Conservation (phyloP, 2,888 invertebrate genomes). For the Meganola albula region DNA sequence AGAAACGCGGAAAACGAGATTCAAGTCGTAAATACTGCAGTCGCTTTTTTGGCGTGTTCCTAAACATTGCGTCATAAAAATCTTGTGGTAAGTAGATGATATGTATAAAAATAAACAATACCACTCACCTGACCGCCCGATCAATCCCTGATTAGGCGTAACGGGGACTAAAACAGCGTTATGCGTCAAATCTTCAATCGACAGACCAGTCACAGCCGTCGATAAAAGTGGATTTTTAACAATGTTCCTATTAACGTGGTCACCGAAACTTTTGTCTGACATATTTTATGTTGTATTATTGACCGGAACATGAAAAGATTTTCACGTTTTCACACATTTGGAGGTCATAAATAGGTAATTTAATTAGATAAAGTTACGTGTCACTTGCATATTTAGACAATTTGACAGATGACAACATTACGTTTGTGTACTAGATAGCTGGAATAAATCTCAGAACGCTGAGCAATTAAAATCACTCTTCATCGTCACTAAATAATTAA, state of each 20-base stretch:
- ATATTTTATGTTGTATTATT: conserved; percentile 44
- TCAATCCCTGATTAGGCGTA: conserved; percentile 54
- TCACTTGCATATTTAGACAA: conserved; percentile 72
- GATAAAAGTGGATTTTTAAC: conserved; percentile 84
- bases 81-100: conserved; percentile 33
- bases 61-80: conserved; percentile 40
- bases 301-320: conserved; percentile 53
- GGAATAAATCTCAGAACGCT: no score
- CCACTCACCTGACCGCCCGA: conserved; percentile 63
- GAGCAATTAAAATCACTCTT: no score
- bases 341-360: conserved; percentile 71
- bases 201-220: conserved; percentile 83
- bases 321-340: conserved; percentile 69
- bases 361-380: conserved; percentile 73
- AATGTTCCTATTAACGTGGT: conserved; percentile 57
- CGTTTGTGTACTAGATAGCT: conserved; percentile 20
- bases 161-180: conserved; percentile 85
- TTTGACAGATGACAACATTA: conserved; percentile 35
- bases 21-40: conserved; percentile 2
- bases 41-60: conserved; percentile 36
- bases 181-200: conserved; percentile 84
- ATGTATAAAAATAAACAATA: conserved; percentile 54
- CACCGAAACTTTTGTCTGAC: conserved; percentile 72
- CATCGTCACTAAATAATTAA: no score
- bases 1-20: conserved; percentile 14